A percentile compares a stretch with the other conserved stretches of the same genome.
Conservation (phyloP, 2,888 invertebrate species). For the Salpingus planirostris region DNA sequence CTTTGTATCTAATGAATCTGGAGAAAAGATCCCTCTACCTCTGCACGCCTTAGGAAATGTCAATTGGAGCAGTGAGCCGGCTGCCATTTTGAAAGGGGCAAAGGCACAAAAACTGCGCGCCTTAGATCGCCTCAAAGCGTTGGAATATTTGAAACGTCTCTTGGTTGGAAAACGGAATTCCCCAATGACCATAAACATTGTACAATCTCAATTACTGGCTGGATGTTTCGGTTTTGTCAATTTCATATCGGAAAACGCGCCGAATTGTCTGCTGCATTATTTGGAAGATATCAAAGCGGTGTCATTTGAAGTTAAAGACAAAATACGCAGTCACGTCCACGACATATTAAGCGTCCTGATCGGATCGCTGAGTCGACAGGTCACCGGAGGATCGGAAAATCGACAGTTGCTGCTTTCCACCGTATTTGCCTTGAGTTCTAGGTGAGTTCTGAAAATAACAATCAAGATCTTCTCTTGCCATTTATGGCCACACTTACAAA, state of each 20-base stretch:
- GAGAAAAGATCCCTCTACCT: conserved; percentile 25
- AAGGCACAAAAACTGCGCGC: conserved; percentile 34
- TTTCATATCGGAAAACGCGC: conserved; percentile 33
- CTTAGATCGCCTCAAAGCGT: conserved; percentile 29
- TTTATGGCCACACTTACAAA: too few species aligned
- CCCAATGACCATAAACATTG: conserved; percentile 33
- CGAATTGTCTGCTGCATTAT: conserved; percentile 43
- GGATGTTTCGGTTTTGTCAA: conserved; percentile 47
- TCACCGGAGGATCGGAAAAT: conserved; percentile 26
- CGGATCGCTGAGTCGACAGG: conserved; percentile 37
- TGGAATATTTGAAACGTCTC: conserved; percentile 35
- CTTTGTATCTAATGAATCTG: conserved; percentile 36
- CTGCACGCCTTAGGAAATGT: conserved; percentile 23
- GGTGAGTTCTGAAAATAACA: too few species aligned
- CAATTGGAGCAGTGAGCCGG: conserved; percentile 37
- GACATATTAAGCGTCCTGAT: conserved; percentile 44
- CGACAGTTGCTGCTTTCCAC: conserved; percentile 44
- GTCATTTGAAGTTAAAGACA: conserved; percentile 42
- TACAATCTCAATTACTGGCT: conserved; percentile 46
- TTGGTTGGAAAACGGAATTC: conserved; percentile 26
- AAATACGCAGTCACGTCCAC: conserved; percentile 47
- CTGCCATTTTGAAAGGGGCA: conserved; percentile 30
- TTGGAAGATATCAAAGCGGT: conserved; percentile 49
- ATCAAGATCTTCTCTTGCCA: too few species aligned
- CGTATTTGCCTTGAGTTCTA: conserved; percentile 49